Evolutionary conservation across 1,140 invertebrate species (phyloP).

Genomic region (Ostrea edulis): DNA sequence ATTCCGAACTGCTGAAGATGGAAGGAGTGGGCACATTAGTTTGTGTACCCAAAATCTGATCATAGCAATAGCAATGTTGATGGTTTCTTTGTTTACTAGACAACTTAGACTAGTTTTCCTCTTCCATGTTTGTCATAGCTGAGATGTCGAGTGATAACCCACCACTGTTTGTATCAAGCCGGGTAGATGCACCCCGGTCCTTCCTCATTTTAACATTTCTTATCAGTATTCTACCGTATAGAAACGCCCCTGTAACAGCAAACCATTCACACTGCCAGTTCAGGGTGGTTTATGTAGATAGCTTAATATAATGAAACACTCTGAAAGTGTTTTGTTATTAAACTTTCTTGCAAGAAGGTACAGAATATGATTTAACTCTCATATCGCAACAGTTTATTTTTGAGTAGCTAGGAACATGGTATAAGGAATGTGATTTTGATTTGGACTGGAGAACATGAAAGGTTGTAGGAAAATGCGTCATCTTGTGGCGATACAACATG

Average conservation of each 20-base stretch:
- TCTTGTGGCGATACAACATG: neutral
- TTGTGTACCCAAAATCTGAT: too few species aligned
- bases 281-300: neutral
- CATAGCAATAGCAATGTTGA: neutral
- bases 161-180: constrained; percentile 1
- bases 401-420: neutral
- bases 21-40: too few species aligned
- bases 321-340: neutral
- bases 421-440: neutral
- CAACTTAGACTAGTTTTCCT: neutral
- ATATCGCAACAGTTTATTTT: neutral
- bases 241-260: neutral
- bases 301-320: neutral
- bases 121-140: constrained; percentile 27
- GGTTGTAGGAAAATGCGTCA: neutral
- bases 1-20: too few species aligned
- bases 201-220: neutral
- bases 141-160: constrained; percentile 17
- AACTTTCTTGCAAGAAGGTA: neutral
- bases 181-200: neutral
- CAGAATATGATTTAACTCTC: neutral
- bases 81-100: neutral
- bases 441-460: neutral
- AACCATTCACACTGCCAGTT: neutral
- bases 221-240: neutral